Conservation (phyloP, 1,140 invertebrate genomes). For the Eriosoma lanigerum region DNA sequence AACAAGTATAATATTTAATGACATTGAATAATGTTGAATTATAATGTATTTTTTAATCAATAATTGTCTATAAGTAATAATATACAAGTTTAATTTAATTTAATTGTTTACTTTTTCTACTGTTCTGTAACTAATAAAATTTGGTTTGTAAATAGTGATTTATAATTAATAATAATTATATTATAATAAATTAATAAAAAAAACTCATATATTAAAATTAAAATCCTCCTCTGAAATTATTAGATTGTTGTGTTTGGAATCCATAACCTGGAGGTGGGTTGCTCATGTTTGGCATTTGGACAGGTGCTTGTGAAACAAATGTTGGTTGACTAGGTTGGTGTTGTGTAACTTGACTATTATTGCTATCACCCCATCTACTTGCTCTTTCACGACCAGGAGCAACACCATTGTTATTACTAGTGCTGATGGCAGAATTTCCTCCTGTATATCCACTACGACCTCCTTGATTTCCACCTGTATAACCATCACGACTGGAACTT, state of each 20-base stretch:
- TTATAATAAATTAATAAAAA: too few species aligned
- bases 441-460: conserved; percentile 39
- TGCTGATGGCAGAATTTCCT: neutral
- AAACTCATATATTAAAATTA: conserved; percentile 39
- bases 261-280: conserved; percentile 39
- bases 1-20: neutral
- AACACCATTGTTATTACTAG: conserved; percentile 27
- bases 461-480: conserved; percentile 36
- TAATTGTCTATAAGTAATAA: conserved; percentile 42
- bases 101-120: neutral
- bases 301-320: conserved; percentile 13
- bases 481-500: conserved; percentile 23
- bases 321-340: conserved; percentile 37
- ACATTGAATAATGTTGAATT: neutral
- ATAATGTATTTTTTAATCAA: conserved; percentile 29
- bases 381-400: conserved; percentile 27
- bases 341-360: conserved; percentile 25
- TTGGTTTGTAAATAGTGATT: conserved; percentile 34
- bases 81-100: neutral
- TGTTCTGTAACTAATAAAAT: conserved; percentile 25
- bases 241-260: conserved; percentile 11
- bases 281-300: conserved; percentile 42
- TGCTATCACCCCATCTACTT: conserved; percentile 45
- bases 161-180: conserved; percentile 21
- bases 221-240: conserved; percentile 41